A percentile compares a stretch with the other conserved stretches of the same genome.
These are phyloP conservation scores for Lepidostoma basale DNA, from an alignment of 1,140 invertebrate genomes.

Conservation along the genomic window DNA sequence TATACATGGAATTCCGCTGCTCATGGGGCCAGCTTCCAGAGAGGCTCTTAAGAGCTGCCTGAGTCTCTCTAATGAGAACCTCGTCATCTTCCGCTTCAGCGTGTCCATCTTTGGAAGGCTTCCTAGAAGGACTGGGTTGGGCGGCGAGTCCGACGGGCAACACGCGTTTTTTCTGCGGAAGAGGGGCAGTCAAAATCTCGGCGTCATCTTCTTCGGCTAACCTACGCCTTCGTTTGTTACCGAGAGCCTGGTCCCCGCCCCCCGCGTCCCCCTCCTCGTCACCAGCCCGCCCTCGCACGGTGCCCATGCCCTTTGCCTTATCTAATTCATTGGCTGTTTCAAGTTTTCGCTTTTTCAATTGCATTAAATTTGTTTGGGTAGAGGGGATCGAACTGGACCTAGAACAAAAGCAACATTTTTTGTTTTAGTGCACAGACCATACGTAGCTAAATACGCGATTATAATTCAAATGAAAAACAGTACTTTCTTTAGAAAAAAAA, in stretches of 20 bases:
- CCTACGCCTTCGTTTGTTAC: conserved; percentile 50
- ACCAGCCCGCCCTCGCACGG: conserved; percentile 50
- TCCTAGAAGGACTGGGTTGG: conserved; percentile 48
- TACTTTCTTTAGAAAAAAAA: neutral
- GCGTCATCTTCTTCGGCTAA: conserved; percentile 53
- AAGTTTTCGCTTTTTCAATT: conserved; percentile 59
- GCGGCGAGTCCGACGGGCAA: conserved; percentile 48
- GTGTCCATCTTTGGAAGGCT: conserved; percentile 40
- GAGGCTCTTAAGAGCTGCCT: conserved; percentile 81
- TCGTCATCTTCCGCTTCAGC: conserved; percentile 71
- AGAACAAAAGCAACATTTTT: conserved; percentile 54
- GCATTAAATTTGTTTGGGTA: conserved; percentile 53
- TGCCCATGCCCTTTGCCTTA: conserved; percentile 46
- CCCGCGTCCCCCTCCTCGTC: conserved; percentile 51
- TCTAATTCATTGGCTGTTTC: conserved; percentile 60
- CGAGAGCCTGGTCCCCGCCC: conserved; percentile 27
- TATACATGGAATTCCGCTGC: conserved; percentile 67
- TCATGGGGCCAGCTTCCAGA: conserved; percentile 79
- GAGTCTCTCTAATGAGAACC: conserved; percentile 82
- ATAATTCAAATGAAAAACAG: neutral
- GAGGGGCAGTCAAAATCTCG: conserved; percentile 47
- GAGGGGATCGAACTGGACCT: conserved; percentile 58
- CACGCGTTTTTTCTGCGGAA: conserved; percentile 46
- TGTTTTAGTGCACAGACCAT: conserved; percentile 44
- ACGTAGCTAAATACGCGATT: conserved; percentile 21